These are phyloP conservation scores for Euzophera pinguis DNA, from an alignment of 2,888 invertebrate genomes.

Conservation along the genomic window DNA sequence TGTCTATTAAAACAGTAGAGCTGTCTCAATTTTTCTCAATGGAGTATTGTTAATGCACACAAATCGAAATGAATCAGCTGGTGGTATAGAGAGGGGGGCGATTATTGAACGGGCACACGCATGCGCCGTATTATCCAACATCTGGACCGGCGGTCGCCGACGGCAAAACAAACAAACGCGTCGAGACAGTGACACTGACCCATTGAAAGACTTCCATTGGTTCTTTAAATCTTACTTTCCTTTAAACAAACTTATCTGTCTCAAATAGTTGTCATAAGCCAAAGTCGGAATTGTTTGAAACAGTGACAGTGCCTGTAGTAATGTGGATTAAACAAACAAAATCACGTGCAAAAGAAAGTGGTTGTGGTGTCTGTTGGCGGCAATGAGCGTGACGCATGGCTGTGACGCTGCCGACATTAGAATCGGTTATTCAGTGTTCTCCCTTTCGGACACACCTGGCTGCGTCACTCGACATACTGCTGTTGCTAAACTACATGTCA, in stretches of 20 bases:
- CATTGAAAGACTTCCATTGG: conserved; percentile 33
- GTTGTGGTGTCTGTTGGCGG: conserved; percentile 45
- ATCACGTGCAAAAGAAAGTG: conserved; percentile 73
- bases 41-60: neutral
- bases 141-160: conserved; percentile 45
- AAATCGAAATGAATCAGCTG: conserved; percentile 45
- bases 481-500: conserved; percentile 46
- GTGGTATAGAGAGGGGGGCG: conserved; percentile 30
- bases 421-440: conserved; percentile 50
- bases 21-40: neutral
- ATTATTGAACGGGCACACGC: conserved; percentile 68
- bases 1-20: too few species aligned
- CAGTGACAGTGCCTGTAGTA: conserved; percentile 2
- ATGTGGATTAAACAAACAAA: conserved; percentile 45
- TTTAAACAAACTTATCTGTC: neutral
- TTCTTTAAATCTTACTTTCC: conserved; percentile 22
- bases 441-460: conserved; percentile 64
- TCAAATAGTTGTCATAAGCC: neutral
- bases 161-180: conserved; percentile 69
- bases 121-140: conserved; percentile 53
- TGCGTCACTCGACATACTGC: conserved; percentile 50
- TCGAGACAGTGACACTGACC: conserved; percentile 60
- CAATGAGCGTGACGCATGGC: conserved; percentile 57
- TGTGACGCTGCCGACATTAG: conserved; percentile 54
- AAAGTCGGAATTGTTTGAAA: neutral